phyloP scores from a whole-genome alignment of 2,888 invertebrate species.

The Eumacrocentrus americanus region DNA sequence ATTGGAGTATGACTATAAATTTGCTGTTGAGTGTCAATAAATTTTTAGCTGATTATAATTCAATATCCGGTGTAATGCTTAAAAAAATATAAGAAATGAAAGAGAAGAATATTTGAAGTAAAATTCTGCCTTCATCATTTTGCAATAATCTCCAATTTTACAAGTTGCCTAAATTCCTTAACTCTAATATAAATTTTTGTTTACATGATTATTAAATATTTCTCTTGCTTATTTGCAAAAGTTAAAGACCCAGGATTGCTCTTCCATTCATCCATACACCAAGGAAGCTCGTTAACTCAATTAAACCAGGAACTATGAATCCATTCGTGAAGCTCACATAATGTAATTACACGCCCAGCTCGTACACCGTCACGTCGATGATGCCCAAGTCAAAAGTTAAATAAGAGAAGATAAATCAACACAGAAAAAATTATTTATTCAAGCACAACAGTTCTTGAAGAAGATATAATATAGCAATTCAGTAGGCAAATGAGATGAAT shows the following conservation, averaged over 20 bases:
- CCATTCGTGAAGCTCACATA: constrained; percentile 20
- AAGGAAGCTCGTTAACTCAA: constrained; percentile 30
- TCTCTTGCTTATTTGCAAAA: neutral
- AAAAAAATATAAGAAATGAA: neutral
- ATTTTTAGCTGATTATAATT: neutral
- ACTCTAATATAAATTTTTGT: too few species aligned
- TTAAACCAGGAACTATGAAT: constrained; percentile 29
- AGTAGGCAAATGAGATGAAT: neutral
- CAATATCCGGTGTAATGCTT: too few species aligned
- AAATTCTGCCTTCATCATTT: neutral
- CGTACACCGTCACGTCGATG: neutral
- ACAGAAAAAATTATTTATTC: neutral
- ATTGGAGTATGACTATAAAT: too few species aligned
- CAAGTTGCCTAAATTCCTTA: too few species aligned
- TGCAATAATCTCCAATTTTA: too few species aligned
- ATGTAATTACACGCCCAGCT: constrained; percentile 25
- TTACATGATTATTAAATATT: too few species aligned
- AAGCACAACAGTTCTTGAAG: neutral
- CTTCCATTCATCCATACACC: neutral
- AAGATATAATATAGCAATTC: neutral
- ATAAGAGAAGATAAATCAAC: neutral
- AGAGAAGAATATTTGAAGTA: neutral
- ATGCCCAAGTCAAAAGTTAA: neutral
- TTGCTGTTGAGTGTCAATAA: neutral
- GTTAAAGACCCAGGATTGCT: neutral